phyloP scores from a whole-genome alignment of 2,797 vertebrate species.

The Prionace glauca region DNA sequence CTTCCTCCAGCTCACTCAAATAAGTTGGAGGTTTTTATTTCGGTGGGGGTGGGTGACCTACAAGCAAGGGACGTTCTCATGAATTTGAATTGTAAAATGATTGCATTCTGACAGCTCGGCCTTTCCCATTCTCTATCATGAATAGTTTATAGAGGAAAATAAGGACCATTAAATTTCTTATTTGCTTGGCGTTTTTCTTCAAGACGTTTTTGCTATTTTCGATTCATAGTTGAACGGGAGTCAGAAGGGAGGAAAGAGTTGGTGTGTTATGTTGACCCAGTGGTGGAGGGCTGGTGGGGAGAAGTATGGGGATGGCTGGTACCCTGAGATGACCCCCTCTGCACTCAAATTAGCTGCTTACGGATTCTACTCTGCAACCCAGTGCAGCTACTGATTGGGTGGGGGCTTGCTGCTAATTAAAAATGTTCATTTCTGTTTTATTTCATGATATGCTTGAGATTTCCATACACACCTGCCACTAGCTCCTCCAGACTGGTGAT shows the following conservation, averaged over 20 bases:
- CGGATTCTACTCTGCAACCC: neutral
- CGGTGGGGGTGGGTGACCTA: neutral
- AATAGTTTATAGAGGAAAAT: neutral
- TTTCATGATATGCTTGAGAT: neutral
- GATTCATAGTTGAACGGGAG: too few species aligned
- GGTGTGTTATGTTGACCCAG: too few species aligned
- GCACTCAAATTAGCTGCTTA: neutral
- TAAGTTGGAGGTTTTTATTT: neutral
- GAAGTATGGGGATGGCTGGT: neutral
- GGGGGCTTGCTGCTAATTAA: too few species aligned
- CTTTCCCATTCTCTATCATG: neutral
- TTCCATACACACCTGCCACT: slow-evolving; percentile 76
- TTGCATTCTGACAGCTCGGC: too few species aligned
- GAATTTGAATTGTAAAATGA: neutral
- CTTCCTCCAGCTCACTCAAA: neutral
- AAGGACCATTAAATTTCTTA: neutral
- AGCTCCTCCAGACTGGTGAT: slow-evolving; percentile 83
- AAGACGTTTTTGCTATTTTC: neutral
- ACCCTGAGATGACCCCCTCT: neutral
- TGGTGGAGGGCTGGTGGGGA: too few species aligned
- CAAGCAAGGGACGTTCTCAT: neutral
- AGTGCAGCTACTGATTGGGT: neutral
- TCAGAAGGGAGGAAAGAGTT: too few species aligned
- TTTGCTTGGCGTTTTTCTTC: neutral
- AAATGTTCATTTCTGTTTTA: neutral